A percentile compares a stretch with the other conserved stretches of the same genome.
phyloP scores from a whole-genome alignment of 1,140 invertebrate species.

The Sitodiplosis mosellana region DNA sequence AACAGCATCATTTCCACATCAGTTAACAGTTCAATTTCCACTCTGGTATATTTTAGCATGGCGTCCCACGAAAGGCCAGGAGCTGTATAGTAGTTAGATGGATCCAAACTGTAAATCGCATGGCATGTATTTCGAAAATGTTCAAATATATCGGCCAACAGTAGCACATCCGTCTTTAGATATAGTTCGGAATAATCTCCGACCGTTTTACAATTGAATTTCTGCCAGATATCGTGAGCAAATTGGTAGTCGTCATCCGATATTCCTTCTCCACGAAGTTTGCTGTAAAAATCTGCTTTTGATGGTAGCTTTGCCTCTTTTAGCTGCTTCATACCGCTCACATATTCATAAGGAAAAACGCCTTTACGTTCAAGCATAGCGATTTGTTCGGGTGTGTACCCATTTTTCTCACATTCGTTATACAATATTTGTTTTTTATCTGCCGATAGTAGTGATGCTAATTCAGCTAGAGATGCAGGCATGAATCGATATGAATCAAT shows the following conservation, averaged over 20 bases:
- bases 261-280: conserved; percentile 12
- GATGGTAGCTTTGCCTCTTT: conserved; percentile 14
- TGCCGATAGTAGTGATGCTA: conserved; percentile 6
- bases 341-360: conserved; percentile 18
- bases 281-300: conserved; percentile 19
- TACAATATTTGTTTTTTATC: too few species aligned
- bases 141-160: conserved; percentile 29
- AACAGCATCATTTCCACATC: conserved; percentile 26
- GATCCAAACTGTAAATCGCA: conserved; percentile 15
- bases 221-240: conserved; percentile 24
- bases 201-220: conserved; percentile 23
- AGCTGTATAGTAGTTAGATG: conserved; percentile 18
- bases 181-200: conserved; percentile 26
- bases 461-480: conserved; percentile 7
- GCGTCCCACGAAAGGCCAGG: conserved; percentile 24
- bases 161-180: conserved; percentile 22
- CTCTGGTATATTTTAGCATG: conserved; percentile 21
- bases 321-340: conserved; percentile 14
- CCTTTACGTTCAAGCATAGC: conserved; percentile 11
- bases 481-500: conserved; percentile 20
- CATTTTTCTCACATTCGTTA: too few species aligned
- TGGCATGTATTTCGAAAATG: conserved; percentile 23
- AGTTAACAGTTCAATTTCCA: conserved; percentile 27
- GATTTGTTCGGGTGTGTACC: too few species aligned
- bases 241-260: conserved; percentile 22